These are phyloP conservation scores for Hylaeus volcanicus DNA, from an alignment of 1,140 invertebrate genomes.

Conservation along the genomic window DNA sequence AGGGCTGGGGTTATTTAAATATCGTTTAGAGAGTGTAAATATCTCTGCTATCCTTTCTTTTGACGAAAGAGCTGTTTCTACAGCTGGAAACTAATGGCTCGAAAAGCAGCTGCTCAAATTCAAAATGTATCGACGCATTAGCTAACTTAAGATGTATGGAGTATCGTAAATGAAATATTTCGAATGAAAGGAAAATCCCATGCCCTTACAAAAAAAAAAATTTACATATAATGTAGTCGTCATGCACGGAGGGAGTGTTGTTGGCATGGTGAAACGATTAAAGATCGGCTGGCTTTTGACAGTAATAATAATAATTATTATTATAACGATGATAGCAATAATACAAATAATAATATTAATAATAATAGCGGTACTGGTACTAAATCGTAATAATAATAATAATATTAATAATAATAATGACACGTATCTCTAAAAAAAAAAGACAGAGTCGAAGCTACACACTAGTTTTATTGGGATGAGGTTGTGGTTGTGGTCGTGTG, in stretches of 20 bases:
- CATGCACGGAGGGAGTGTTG: background rate
- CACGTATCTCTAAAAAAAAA: conserved; percentile 68
- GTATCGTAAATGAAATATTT: no score
- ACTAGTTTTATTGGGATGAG: conserved; percentile 65
- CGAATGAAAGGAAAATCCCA: no score
- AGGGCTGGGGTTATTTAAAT: no score
- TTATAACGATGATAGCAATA: conserved; percentile 79
- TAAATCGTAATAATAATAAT: conserved; percentile 71
- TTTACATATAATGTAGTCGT: no score
- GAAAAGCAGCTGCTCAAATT: no score
- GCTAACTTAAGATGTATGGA: no score
- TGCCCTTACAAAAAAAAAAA: no score
- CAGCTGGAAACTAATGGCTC: no score
- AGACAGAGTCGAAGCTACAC: conserved; percentile 62
- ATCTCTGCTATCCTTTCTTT: no score
- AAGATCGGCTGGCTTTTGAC: conserved; percentile 38
- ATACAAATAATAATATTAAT: conserved; percentile 78
- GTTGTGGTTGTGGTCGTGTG: conserved; percentile 59
- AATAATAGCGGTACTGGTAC: conserved; percentile 75
- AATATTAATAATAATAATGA: conserved; percentile 75
- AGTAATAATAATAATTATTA: conserved; percentile 79
- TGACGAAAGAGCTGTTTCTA: no score
- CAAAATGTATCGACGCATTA: no score
- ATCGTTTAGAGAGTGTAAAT: no score
- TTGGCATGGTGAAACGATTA: background rate